Conservation (phyloP, 2,888 invertebrate species). For the Megastigmus dorsalis region DNA sequence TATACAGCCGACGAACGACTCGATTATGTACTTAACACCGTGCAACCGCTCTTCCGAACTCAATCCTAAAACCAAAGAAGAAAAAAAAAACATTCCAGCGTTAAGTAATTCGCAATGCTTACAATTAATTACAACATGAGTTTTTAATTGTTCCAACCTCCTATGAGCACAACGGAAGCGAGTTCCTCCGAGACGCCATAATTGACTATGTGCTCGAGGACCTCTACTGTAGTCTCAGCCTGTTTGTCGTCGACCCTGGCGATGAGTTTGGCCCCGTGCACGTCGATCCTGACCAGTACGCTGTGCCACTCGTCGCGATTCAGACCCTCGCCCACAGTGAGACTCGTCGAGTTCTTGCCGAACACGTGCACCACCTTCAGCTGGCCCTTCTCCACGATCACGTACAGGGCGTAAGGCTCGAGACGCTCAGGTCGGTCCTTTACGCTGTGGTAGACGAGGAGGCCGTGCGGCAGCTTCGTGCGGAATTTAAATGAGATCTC, state of each 20-base stretch:
- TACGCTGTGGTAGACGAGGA: conserved; percentile 92
- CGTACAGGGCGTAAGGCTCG: conserved; percentile 92
- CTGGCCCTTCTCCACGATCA: conserved; percentile 93
- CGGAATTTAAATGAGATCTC: conserved; percentile 93
- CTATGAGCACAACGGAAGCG: conserved; percentile 90
- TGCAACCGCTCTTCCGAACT: conserved; percentile 92
- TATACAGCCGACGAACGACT: conserved; percentile 94
- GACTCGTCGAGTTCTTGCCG: conserved; percentile 88
- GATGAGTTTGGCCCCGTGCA: conserved; percentile 88
- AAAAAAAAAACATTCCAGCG: too few relatives aligned
- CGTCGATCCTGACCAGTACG: conserved; percentile 90
- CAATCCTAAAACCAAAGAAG: conserved; percentile 75
- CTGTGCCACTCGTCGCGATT: conserved; percentile 94
- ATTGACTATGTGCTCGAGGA: conserved; percentile 87
- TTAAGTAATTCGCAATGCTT: too few relatives aligned
- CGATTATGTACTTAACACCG: conserved; percentile 93
- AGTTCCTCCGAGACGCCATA: conserved; percentile 91
- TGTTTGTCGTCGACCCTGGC: conserved; percentile 90
- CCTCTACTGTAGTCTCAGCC: conserved; percentile 88
- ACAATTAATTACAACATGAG: too few relatives aligned
- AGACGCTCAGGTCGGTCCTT: conserved; percentile 87
- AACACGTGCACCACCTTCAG: conserved; percentile 94
- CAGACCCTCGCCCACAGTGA: conserved; percentile 90
- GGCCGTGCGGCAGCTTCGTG: conserved; percentile 90
- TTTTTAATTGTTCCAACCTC: too few relatives aligned